phyloP scores from a whole-genome alignment of 2,888 invertebrate genomes.

The Stomorhina lunata region DNA sequence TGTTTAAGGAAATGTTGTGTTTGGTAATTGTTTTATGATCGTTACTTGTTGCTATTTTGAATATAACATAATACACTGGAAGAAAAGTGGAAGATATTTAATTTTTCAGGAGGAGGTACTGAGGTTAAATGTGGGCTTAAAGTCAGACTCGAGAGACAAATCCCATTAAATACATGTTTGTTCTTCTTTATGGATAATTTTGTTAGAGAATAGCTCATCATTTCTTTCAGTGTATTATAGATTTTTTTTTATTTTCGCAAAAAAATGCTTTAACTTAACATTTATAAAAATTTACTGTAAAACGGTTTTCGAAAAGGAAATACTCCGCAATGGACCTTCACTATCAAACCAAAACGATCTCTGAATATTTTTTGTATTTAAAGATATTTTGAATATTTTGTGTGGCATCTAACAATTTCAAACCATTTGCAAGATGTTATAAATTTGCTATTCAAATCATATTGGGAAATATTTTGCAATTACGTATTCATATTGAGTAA shows the following conservation, averaged over 20 bases:
- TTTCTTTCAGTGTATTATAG: slow-evolving; percentile 25
- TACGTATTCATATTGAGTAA: slow-evolving; percentile 59
- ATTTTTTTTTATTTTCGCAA: slow-evolving; percentile 20
- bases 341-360: slow-evolving; percentile 73
- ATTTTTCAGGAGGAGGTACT: no score
- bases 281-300: slow-evolving; percentile 53
- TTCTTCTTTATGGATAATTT: no score
- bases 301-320: slow-evolving; percentile 69
- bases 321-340: slow-evolving; percentile 74
- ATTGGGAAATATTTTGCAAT: slow-evolving; percentile 36
- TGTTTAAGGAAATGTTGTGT: slow-evolving; percentile 77
- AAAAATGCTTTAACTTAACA: slow-evolving; percentile 54
- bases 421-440: background rate
- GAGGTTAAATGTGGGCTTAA: no score
- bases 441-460: slow-evolving; percentile 17
- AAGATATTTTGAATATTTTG: background rate
- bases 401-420: slow-evolving; percentile 4
- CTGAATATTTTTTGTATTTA: slow-evolving; percentile 30
- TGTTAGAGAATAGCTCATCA: no score
- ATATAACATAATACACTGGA: slow-evolving; percentile 43
- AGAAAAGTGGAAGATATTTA: no score
- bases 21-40: slow-evolving; percentile 76
- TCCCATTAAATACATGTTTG: no score
- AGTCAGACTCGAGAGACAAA: no score
- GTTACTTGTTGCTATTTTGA: slow-evolving; percentile 53